phyloP scores from a whole-genome alignment of 2,888 invertebrate genomes.

The Aphidius colemani region DNA sequence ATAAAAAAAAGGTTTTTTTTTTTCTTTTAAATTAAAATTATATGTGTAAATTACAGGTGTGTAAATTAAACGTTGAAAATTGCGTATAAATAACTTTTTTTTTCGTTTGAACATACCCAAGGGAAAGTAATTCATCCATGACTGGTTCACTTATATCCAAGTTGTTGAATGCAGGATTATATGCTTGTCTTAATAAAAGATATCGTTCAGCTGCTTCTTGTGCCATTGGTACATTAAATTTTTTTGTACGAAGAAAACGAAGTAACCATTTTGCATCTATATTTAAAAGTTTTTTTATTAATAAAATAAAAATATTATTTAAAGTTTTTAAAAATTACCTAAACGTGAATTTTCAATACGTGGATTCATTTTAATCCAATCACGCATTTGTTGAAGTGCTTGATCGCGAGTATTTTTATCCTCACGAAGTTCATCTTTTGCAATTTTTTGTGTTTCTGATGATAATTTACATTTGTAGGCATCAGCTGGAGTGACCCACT shows the following conservation, averaged over 20 bases:
- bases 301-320: background rate
- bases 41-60: too few species aligned
- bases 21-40: too few species aligned
- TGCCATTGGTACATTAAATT: slow-evolving; percentile 79
- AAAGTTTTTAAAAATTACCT: slow-evolving; percentile 60
- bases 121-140: slow-evolving; percentile 72
- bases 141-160: slow-evolving; percentile 73
- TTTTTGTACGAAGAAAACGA: slow-evolving; percentile 79
- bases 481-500: slow-evolving; percentile 68
- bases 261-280: slow-evolving; percentile 73
- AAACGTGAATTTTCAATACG: slow-evolving; percentile 71
- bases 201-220: slow-evolving; percentile 80
- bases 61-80: slow-evolving; percentile 9
- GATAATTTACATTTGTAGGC: slow-evolving; percentile 69
- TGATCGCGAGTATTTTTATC: slow-evolving; percentile 69
- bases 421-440: slow-evolving; percentile 72
- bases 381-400: slow-evolving; percentile 70
- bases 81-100: background rate
- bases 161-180: slow-evolving; percentile 75
- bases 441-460: slow-evolving; percentile 67
- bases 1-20: slow-evolving; percentile 1
- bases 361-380: slow-evolving; percentile 75
- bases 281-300: slow-evolving; percentile 26
- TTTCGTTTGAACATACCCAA: slow-evolving; percentile 64
- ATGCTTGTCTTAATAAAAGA: slow-evolving; percentile 75